Evolutionary conservation across 2,113 vertebrate genomes (phyloP).

Genomic region (Ranitomeya variabilis): DNA sequence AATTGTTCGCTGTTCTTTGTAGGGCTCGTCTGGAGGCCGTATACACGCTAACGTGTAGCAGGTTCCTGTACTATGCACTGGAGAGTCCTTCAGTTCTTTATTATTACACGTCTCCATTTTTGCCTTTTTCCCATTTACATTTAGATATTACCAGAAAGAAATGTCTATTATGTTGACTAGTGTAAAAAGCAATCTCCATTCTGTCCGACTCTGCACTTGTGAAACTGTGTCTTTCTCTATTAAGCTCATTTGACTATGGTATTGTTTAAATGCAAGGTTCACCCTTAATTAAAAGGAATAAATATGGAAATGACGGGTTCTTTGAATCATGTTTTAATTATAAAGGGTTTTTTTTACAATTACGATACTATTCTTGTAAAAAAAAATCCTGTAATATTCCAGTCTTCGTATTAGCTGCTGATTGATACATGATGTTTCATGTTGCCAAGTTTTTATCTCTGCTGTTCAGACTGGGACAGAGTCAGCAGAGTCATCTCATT

Average conservation of each 20-base stretch:
- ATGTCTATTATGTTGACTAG: background rate
- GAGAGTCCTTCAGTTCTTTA: conserved; percentile 2
- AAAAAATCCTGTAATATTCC: too few relatives aligned
- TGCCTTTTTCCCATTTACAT: background rate
- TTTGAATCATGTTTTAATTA: too few relatives aligned
- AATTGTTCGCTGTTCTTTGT: background rate
- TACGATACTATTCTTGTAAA: too few relatives aligned
- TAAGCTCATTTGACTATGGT: background rate
- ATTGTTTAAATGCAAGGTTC: background rate
- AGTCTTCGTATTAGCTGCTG: too few relatives aligned
- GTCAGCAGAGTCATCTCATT: too few relatives aligned
- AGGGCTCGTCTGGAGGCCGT: background rate
- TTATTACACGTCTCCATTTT: background rate
- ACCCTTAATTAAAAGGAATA: too few relatives aligned
- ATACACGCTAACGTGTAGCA: background rate
- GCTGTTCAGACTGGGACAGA: too few relatives aligned
- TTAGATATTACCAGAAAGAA: background rate
- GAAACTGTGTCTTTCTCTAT: background rate
- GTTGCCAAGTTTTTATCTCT: too few relatives aligned
- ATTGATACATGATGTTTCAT: too few relatives aligned
- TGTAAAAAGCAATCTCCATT: conserved; percentile 1
- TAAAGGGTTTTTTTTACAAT: too few relatives aligned
- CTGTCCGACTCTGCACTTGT: background rate
- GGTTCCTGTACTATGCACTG: background rate
- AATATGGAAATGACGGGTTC: too few relatives aligned